Evolutionary conservation across 2,797 vertebrate species (phyloP).

Genomic region (Champsocephalus esox): DNA sequence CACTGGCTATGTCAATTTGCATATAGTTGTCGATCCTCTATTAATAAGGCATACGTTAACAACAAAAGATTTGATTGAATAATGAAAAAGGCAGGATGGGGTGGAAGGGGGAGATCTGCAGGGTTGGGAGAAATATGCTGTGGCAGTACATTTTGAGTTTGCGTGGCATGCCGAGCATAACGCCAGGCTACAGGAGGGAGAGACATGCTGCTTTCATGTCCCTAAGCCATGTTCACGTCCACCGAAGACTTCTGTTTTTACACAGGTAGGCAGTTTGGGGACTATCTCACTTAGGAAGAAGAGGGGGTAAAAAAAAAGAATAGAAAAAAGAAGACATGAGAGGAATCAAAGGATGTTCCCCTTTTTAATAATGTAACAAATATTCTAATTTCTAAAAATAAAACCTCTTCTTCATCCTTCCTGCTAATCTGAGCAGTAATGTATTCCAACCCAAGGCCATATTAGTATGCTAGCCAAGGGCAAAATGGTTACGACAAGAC

Average conservation of each 20-base stretch:
- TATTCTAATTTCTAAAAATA: slow-evolving; percentile 88
- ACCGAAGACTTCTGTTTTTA: slow-evolving; percentile 82
- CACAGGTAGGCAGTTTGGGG: slow-evolving; percentile 85
- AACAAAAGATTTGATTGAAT: slow-evolving; percentile 74
- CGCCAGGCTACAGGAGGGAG: slow-evolving; percentile 65
- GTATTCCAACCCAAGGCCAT: slow-evolving; percentile 85
- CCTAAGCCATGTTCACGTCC: slow-evolving; percentile 80
- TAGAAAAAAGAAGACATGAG: slow-evolving; percentile 58
- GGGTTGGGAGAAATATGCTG: slow-evolving; percentile 79
- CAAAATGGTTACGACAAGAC: slow-evolving; percentile 82
- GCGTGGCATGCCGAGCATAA: slow-evolving; percentile 71
- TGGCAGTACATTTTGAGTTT: slow-evolving; percentile 80
- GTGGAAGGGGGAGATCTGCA: neutral
- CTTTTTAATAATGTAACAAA: slow-evolving; percentile 86
- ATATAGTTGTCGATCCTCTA: slow-evolving; percentile 34
- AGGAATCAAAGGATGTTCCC: slow-evolving; percentile 84
- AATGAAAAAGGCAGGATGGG: slow-evolving; percentile 58
- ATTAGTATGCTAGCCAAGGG: slow-evolving; percentile 86
- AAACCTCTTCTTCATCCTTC: slow-evolving; percentile 85
- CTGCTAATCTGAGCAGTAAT: slow-evolving; percentile 86
- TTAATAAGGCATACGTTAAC: slow-evolving; percentile 56
- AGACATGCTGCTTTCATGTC: slow-evolving; percentile 79
- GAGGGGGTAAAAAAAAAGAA: slow-evolving; percentile 39
- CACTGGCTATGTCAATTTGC: slow-evolving; percentile 26
- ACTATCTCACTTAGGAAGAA: slow-evolving; percentile 72